Evolutionary conservation across 2,888 invertebrate genomes (phyloP).

Genomic region (Schizaphis graminum): DNA sequence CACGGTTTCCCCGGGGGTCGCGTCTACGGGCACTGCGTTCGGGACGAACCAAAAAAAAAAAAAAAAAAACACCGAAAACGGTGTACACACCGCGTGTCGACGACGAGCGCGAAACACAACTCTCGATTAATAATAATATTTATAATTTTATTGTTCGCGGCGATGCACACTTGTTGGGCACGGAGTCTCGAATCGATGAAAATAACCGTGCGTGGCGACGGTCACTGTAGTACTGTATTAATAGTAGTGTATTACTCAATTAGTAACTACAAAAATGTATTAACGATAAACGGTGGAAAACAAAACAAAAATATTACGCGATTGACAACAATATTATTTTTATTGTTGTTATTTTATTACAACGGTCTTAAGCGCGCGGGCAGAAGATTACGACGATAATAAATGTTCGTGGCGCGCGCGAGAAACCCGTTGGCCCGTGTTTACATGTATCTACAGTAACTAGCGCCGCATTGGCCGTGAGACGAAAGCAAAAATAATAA

Average conservation of each 20-base stretch:
- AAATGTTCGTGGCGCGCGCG: background rate
- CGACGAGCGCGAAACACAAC: background rate
- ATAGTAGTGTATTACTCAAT: background rate
- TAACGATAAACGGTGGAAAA: background rate
- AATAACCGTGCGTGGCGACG: background rate
- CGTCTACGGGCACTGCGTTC: background rate
- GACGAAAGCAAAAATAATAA: constrained; percentile 64
- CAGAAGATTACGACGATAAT: constrained; percentile 17
- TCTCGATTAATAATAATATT: background rate
- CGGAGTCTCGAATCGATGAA: constrained; percentile 6
- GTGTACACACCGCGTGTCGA: background rate
- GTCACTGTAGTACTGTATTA: background rate
- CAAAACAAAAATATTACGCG: background rate
- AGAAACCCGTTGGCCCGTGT: constrained; percentile 59
- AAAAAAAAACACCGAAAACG: background rate
- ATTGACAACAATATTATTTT: background rate
- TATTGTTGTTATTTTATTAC: background rate
- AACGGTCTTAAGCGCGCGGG: background rate
- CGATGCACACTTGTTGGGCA: constrained; percentile 60
- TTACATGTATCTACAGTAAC: constrained; percentile 48
- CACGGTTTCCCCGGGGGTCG: background rate
- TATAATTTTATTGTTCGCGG: background rate
- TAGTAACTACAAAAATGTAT: background rate
- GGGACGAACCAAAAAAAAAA: background rate
- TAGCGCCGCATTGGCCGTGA: constrained; percentile 63